Base-by-base conservation (phyloP, 1,140 invertebrate species). In the Carposina sasakii region DNA sequence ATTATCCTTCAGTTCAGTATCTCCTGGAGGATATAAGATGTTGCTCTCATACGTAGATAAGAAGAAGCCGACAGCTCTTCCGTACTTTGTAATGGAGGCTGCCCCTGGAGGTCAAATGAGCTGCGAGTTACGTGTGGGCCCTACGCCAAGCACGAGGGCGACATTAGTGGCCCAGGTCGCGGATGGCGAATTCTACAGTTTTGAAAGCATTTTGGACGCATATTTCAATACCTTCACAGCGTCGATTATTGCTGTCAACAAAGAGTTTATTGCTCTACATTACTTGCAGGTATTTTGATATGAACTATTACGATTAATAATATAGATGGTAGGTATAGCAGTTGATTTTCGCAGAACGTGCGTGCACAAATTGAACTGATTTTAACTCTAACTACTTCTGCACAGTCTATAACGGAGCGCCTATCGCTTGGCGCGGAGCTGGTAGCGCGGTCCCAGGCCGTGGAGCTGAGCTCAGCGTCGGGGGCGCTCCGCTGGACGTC, bases 31-130 rank as follows among this genome's bases (percentile, higher is more conserved):
- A 8, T 83, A 83, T 41, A 83, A 79, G 55, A 21, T 81, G 6
- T 50, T 83, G 19, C 22, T 81, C 12, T 83, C 79, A 0, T 81
- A 83, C 37, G 58, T 67, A 8, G 68, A 79, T 48, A 79, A 71
- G 44, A 53, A 52, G 3, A 83, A 74, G 20, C 57, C 60, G 0
- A 41, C 59, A 8, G 56, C 54, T 1, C 30, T 81, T 17, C 79
- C 79, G 0, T 83, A 83, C 41, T 83, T 83, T 36, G 68, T 83
- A 22, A 76, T 83, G 73, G 77, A 83, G 57, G 77, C 77, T 5
- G 79, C 79, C 8, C 79, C 79, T 0, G 77, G 79, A 3, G 79
- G 79, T 1, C 79, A 83, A 50, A 67, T 81, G 70, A 83, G 79
- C 52, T 75, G 74, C 37, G 79, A 83, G 37, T 49, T 77, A 16